Evolutionary conservation across 2,797 vertebrate species (phyloP).

Genomic region (Holocentrus rufus): DNA sequence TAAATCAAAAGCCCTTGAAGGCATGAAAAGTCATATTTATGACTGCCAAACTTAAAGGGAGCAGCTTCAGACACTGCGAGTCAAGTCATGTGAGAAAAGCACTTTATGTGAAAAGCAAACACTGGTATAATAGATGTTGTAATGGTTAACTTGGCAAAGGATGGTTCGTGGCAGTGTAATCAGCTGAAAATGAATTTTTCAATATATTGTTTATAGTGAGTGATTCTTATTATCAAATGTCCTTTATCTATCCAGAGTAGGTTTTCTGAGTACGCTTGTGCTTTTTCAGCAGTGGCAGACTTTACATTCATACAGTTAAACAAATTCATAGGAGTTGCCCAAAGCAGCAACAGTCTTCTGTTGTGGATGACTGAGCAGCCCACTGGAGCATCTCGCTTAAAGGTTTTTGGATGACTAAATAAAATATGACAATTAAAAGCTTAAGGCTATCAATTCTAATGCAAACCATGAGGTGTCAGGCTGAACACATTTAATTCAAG

Average conservation of each 20-base stretch:
- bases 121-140: too few relatives aligned
- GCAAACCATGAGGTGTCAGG: constrained; percentile 3
- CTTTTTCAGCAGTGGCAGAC: neutral
- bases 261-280: constrained; percentile 9
- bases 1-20: too few relatives aligned
- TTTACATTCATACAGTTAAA: neutral
- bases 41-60: too few relatives aligned
- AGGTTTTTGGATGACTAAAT: constrained; percentile 38
- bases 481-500: constrained; percentile 2
- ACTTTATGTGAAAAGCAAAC: too few relatives aligned
- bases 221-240: neutral
- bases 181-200: too few relatives aligned
- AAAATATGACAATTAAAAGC: constrained; percentile 33
- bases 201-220: neutral
- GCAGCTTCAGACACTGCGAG: too few relatives aligned
- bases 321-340: neutral
- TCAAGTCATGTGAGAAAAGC: too few relatives aligned
- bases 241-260: neutral
- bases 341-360: neutral
- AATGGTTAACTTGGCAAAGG: too few relatives aligned
- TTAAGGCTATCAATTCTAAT: constrained; percentile 5
- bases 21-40: too few relatives aligned
- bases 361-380: constrained; percentile 22
- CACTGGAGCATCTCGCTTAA: constrained; percentile 25
- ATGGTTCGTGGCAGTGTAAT: too few relatives aligned